Conservation (phyloP, 2,797 vertebrate species). For the Cetoscarus ocellatus region DNA sequence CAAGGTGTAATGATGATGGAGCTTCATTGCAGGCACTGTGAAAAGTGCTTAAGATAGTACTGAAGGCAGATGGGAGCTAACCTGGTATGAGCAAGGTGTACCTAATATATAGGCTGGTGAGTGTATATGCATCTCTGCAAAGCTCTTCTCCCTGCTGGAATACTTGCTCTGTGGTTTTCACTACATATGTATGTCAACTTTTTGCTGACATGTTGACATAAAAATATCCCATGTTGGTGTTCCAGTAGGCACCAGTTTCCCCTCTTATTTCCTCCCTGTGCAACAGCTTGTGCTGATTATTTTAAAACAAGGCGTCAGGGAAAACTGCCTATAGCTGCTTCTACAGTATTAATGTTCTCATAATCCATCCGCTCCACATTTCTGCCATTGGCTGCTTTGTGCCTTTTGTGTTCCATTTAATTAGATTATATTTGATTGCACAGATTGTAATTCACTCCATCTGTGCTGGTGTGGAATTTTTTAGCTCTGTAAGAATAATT, state of each 20-base stretch:
- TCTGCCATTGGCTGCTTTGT: constrained; percentile 47
- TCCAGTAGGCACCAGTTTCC: constrained; percentile 22
- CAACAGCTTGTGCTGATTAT: constrained; percentile 58
- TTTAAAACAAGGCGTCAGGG: constrained; percentile 52
- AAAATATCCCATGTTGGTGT: background rate
- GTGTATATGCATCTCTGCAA: constrained; percentile 13
- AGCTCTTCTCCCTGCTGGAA: too few species aligned
- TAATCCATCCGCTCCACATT: constrained; percentile 47
- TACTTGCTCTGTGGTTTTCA: too few species aligned
- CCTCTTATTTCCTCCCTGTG: constrained; percentile 19
- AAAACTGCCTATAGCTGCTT: constrained; percentile 51
- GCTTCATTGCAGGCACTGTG: too few species aligned
- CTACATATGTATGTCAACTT: background rate
- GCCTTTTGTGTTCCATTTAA: constrained; percentile 67
- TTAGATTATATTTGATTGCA: constrained; percentile 67
- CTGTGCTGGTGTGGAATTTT: constrained; percentile 57
- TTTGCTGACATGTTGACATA: background rate
- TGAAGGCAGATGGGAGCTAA: too few species aligned
- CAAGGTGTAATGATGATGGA: too few species aligned
- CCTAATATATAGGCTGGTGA: too few species aligned
- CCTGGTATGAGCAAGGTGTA: too few species aligned
- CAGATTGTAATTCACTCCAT: constrained; percentile 71
- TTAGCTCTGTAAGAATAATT: constrained; percentile 49
- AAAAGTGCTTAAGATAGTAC: too few species aligned
- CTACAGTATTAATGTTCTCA: constrained; percentile 60